Base-by-base conservation (phyloP, 2,113 vertebrate species). In the Brachyhypopomus occidentalis region DNA sequence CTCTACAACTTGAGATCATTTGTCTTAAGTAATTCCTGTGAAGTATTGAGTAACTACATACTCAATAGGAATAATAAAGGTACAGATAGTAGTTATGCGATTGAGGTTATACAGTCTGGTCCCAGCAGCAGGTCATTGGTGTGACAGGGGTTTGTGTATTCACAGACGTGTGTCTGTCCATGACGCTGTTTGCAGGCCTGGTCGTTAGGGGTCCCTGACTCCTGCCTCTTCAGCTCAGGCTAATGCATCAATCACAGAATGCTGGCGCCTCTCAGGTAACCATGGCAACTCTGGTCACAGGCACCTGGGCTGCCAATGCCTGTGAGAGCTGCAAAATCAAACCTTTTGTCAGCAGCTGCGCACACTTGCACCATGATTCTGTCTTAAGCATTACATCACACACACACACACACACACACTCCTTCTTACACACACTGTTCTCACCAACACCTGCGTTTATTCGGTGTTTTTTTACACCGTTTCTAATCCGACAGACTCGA, bases 341-440 rank as follows among this genome's bases (percentile, higher is more conserved):
- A 67, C 19, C 30, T 36, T 67, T 38, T 34, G 34, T 67, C 64
- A 67, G 41, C 34, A 41, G 66, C 34, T 70, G 66, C n/a, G 34
- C 36, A n/a, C 66, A 20, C 66, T 41, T 70, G 36, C n/a, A 5
- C 22, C 34, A 41, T 41, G 22, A 38, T 70, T 17, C 19, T 70
- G 14, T 70, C 66, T 41, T 41, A 11, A 41, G 34, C 34, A 19
- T 70, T 38, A 70, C 36, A 34, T 70, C 60, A 80, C n/a, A 59
- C 22, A n/a, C 22, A 30, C 30, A 30, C 30, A 30, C 30, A 30
- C 30, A 56, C n/a, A 72, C 25, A 30, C 30, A 30, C 36, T 67
- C 52, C 34, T 6, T 45, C 41, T 20, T 16, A 74, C 80, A 72
- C 83, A 77, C 38, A 38, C 58, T 25, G 20, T 23, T 34, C 56